Base-by-base conservation (phyloP, 2,797 vertebrate genomes). In the Tympanoctomys barrerae region DNA sequence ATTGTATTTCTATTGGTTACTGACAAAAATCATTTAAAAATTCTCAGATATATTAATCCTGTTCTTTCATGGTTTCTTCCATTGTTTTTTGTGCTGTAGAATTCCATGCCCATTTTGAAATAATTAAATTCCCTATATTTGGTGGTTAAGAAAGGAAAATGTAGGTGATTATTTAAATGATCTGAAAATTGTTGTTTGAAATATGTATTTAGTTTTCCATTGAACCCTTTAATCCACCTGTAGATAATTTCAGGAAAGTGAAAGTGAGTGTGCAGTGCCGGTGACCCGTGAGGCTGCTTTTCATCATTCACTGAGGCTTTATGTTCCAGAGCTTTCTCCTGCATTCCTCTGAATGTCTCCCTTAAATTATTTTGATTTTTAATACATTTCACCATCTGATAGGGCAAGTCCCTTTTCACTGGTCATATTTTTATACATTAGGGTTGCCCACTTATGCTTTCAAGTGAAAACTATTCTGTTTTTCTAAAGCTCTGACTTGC, bases 1-100 rank as follows among this genome's bases (percentile, higher is more conserved):
- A 81, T 91, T 89, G 77, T 33, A 68, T 66, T 94, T 84, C 16
- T 33, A 18, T 93, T 71, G 7, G 61, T 82, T 68, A 78, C 22
- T 52, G 62, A 85, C 16, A 46, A 93, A 90, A 33, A 5, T 57
- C 66, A 71, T 73, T 8, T 24, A 5, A n/a, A 24, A 21, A 52
- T 80, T 87, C 54, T 94, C 59, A 78, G 21, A 66, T 66, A 12
- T 42, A n/a, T 49, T 66, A 21, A 22, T 59, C 21, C 84, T 87
- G 26, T 91, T 89, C 18, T 92, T 80, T 94, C 46, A 21, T 80
- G 52, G 77, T 71, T 71, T 62, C 9, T 94, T 42, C 31, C 28
- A 13, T 77, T 89, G 66, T 12, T 52, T 95, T 95, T 88, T 82
- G n/a, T 75, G n/a, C 22, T 97, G 36, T 19, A 36, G 66, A 86